Evolutionary conservation across 2,797 vertebrate species (phyloP).

Genomic region (Apodemus agrarius): DNA sequence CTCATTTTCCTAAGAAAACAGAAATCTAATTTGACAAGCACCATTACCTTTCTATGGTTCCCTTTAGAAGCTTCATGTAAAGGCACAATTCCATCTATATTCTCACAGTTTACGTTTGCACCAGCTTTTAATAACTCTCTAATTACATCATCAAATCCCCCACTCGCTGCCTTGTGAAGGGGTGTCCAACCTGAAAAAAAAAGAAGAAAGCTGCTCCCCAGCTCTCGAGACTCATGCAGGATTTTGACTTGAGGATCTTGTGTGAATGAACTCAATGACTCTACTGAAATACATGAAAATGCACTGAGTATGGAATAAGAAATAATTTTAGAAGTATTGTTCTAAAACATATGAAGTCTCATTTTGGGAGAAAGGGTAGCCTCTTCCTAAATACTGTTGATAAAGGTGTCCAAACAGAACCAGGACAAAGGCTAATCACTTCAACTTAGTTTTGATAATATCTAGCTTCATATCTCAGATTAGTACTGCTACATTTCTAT

Average conservation of each 20-base stretch:
- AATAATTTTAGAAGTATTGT: constrained; percentile 37
- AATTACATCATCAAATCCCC: constrained; percentile 87
- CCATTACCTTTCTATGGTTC: constrained; percentile 89
- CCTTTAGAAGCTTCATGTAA: constrained; percentile 90
- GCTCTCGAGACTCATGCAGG: neutral
- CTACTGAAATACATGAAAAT: constrained; percentile 24
- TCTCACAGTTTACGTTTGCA: constrained; percentile 89
- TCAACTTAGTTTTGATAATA: constrained; percentile 9
- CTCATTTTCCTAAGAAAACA: constrained; percentile 48
- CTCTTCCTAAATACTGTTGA: constrained; percentile 4
- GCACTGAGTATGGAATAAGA: constrained; percentile 43
- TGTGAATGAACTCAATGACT: neutral
- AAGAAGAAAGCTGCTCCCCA: neutral
- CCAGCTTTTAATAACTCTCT: constrained; percentile 90
- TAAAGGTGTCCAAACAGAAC: neutral
- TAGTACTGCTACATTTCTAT: constrained; percentile 35
- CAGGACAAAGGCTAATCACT: neutral
- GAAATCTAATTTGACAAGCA: neutral
- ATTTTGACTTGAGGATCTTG: constrained; percentile 32
- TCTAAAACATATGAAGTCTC: constrained; percentile 15
- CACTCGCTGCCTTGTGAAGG: constrained; percentile 90
- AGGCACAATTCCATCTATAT: constrained; percentile 87
- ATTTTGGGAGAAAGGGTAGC: constrained; percentile 27
- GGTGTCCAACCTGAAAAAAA: constrained; percentile 92
- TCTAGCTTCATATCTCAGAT: neutral